These are phyloP conservation scores for Rhadina sibilatrix DNA, from an alignment of 2,113 vertebrate species.

Conservation along the genomic window DNA sequence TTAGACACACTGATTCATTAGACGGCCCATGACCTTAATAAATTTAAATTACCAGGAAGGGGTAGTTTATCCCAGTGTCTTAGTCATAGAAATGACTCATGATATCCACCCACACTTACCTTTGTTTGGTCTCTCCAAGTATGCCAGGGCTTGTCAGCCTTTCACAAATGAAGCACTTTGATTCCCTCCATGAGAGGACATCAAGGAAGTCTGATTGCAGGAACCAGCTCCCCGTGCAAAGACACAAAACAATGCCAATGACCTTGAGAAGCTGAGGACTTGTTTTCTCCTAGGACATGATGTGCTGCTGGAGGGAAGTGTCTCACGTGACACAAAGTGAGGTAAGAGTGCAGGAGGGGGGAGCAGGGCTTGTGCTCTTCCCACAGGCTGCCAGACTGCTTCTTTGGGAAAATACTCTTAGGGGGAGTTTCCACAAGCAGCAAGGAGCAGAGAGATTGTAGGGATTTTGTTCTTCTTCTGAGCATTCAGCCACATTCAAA, in stretches of 20 bases:
- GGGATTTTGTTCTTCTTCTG: background rate
- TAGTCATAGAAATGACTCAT: conserved; percentile 66
- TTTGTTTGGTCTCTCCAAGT: conserved; percentile 60
- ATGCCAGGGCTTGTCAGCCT: conserved; percentile 58
- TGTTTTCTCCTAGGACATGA: conserved; percentile 25
- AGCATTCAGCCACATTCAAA: background rate
- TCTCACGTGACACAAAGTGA: conserved; percentile 20
- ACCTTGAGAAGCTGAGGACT: conserved; percentile 42
- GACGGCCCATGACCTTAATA: background rate
- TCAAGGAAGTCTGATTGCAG: conserved; percentile 45
- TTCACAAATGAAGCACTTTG: conserved; percentile 46
- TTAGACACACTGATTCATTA: conserved; percentile 43
- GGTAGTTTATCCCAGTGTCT: conserved; percentile 44
- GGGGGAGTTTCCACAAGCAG: background rate
- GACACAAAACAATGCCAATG: conserved; percentile 9
- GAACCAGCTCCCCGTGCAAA: conserved; percentile 6
- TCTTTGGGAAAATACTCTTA: conserved; percentile 1
- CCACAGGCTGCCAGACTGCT: background rate
- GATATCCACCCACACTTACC: conserved; percentile 57
- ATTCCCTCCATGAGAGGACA: conserved; percentile 37
- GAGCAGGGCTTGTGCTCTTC: background rate
- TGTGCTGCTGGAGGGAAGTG: conserved; percentile 18
- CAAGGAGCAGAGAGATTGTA: background rate
- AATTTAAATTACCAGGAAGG: conserved; percentile 54
- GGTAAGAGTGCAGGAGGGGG: background rate